These are phyloP conservation scores for Phymanthus crucifer DNA, from an alignment of 92 coral and sea anemone species.

Conservation along the genomic window DNA sequence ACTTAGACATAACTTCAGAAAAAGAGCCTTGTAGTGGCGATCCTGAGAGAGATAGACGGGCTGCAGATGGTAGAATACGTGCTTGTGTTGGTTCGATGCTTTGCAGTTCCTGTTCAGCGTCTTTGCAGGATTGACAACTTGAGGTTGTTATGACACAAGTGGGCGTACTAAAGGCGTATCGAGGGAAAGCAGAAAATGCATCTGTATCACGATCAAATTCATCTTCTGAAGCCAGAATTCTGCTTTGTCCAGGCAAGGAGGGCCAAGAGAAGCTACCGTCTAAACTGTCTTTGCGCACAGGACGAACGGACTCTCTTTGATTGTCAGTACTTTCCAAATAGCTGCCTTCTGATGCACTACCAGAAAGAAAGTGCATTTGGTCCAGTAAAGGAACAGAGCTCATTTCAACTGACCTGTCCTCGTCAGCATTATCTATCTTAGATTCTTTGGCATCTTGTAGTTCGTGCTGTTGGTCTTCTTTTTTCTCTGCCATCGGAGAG, in stretches of 20 bases:
- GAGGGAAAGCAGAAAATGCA: not conserved
- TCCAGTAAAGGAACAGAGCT: not conserved
- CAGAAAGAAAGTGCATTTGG: not conserved
- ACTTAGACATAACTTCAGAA: not conserved
- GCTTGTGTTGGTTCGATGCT: not conserved
- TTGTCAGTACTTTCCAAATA: not conserved
- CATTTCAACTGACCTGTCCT: not conserved
- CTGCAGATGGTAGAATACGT: not conserved
- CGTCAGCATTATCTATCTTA: not conserved
- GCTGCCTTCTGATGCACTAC: not conserved
- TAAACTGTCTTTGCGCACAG: not conserved
- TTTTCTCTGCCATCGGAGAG: not conserved
- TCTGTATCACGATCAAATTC: not conserved
- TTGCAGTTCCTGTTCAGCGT: not conserved
- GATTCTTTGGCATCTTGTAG: not conserved
- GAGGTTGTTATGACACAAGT: not conserved
- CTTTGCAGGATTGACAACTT: not conserved
- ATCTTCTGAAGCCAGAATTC: not conserved
- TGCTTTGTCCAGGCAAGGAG: not conserved
- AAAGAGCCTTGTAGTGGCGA: constrained; percentile 11
- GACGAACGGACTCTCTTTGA: not conserved
- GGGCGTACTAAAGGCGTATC: not conserved
- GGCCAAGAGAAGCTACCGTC: not conserved
- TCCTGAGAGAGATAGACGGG: not conserved
- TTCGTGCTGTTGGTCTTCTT: not conserved